phyloP scores from a whole-genome alignment of 2,797 vertebrate genomes.

The Dendrocincla fuliginosa region DNA sequence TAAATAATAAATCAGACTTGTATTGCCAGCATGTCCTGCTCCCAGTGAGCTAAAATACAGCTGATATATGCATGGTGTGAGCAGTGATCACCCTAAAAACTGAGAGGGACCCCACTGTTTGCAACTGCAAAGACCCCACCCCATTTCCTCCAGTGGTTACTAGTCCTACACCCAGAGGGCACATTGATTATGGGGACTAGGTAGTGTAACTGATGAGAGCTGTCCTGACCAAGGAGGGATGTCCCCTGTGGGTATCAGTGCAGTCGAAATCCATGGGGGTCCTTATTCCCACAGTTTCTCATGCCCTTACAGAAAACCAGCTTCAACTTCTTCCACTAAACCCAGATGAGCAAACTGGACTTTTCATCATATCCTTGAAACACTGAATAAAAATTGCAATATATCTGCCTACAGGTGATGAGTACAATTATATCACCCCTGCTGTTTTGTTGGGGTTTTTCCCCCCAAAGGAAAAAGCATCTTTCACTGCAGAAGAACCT shows the following conservation, averaged over 20 bases:
- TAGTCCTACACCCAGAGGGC: neutral
- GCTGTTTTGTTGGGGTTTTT: neutral
- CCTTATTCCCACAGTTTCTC: neutral
- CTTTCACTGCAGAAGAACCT: neutral
- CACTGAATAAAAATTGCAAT: neutral
- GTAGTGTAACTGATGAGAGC: neutral
- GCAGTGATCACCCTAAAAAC: neutral
- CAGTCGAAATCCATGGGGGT: neutral
- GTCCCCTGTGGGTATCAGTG: neutral
- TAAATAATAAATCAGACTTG: neutral
- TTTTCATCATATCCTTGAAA: neutral
- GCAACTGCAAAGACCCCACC: neutral
- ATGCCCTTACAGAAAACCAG: neutral
- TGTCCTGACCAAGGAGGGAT: neutral
- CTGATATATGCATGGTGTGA: accelerated
- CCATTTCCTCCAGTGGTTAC: neutral
- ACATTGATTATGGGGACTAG: accelerated
- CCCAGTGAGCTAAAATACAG: neutral
- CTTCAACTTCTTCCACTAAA: neutral
- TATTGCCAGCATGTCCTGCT: neutral
- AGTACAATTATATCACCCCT: neutral
- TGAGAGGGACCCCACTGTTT: neutral
- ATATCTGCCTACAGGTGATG: neutral
- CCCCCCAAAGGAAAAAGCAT: neutral
- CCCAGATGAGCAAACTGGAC: neutral